Base-by-base conservation (phyloP, 2,113 vertebrate species). In the Gobius niger region DNA sequence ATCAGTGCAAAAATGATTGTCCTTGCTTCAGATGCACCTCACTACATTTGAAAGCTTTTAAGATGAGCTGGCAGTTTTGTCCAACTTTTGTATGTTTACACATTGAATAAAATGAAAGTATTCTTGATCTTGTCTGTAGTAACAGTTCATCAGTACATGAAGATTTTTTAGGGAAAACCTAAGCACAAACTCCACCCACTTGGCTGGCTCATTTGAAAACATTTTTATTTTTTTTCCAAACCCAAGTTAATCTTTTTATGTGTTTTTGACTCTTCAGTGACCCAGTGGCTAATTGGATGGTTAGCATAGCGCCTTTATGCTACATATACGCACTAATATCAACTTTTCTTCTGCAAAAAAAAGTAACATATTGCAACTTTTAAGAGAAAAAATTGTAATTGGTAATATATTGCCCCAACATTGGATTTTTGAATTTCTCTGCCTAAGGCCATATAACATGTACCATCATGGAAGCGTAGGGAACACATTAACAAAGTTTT, bases 101-200 rank as follows among this genome's bases (percentile, higher is more conserved):
- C 63, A 42, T 44, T 73, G 7, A 83, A 80, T 77, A 75, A 81
- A 88, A 85, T 76, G 65, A 73, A 83, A 78, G 44, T 64, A 75
- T 78, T 67, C 10, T 57, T 70, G 54, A 34, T 18, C 15, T 54
- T 78, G 70, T 72, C 3, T 34, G 10, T n/a, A 54, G 65, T 70
- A 5, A 24, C 19, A 41, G 41, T 42, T 60, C 3, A 42, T 12
- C 10, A 7, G 16, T 54, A 19, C 18, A 19, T 57, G 19, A 40
- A 11, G 10, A 14, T 1, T 57, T 57, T 57, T 9, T 34, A 19
- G 24, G 9, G 24, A 10, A 34, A 34, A 34, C 24, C 24, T 34
- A 34, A 34, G 24, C 24, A 34, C 24, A 34, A 34, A 34, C 24
- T 24, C 24, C 3, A 34, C 24, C 24, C 24, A 24, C 24, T 24